phyloP scores from a whole-genome alignment of 64 coral and sea anemone genomes.

The Platygyra sinensis region DNA sequence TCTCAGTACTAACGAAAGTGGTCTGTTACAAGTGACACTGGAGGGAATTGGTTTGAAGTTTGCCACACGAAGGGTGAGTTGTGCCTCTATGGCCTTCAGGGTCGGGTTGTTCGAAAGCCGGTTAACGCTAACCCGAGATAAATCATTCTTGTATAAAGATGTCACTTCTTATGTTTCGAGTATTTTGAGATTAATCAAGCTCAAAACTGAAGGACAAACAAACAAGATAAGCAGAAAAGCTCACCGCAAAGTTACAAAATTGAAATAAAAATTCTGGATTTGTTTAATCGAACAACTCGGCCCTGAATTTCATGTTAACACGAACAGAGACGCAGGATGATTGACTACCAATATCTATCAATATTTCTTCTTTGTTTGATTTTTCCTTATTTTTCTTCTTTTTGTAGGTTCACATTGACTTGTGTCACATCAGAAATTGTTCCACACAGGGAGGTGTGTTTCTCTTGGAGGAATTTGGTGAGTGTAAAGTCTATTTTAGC shows the following conservation, averaged over 20 bases:
- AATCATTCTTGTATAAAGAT: too few relatives aligned
- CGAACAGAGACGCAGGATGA: not conserved
- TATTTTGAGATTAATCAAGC: too few relatives aligned
- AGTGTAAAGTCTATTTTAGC: not conserved
- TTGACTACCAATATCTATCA: not conserved
- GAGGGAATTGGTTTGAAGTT: conserved; percentile 91
- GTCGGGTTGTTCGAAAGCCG: too few relatives aligned
- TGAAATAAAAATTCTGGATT: too few relatives aligned
- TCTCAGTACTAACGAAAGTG: conserved; percentile 62
- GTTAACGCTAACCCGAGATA: too few relatives aligned
- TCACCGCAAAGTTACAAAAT: too few relatives aligned
- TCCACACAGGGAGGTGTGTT: conserved; percentile 97
- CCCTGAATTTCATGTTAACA: not conserved
- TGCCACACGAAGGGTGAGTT: conserved; percentile 72
- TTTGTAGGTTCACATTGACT: conserved; percentile 88
- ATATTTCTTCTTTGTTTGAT: not conserved
- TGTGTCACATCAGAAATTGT: conserved; percentile 93
- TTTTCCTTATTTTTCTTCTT: not conserved
- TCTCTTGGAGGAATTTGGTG: conserved; percentile 93
- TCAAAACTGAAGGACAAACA: too few relatives aligned
- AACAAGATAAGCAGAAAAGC: too few relatives aligned
- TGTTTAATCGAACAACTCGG: too few relatives aligned
- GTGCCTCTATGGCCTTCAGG: too few relatives aligned
- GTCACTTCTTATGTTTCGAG: too few relatives aligned
- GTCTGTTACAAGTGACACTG: conserved; percentile 77